Evolutionary conservation across 2,113 vertebrate genomes (phyloP), one percentile per base, ranked within the genome.

Genomic region (Pluvialis apricaria): DNA sequence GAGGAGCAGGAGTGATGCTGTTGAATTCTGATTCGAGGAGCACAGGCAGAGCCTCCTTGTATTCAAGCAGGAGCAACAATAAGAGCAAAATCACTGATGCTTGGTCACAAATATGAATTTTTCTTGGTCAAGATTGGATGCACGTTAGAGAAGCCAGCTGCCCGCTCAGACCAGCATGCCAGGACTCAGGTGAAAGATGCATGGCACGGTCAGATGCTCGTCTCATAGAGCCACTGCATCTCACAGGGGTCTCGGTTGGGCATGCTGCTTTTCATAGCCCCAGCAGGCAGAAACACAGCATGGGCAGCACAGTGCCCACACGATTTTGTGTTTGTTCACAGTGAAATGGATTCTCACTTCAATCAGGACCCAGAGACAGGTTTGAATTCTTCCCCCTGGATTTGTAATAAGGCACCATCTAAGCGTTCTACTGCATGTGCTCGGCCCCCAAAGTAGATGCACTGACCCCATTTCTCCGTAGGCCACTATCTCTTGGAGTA

Each of bases 201-300:
- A 38, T 6, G 31, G 4, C 42, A 29, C 13, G 11, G 15, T 13
- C 78, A 76, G 52, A 69, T 0, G 2, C 6, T 34, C 28, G 29
- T 10, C 11, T 42, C 13, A 14, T 61, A 38, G 19, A 66, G 22
- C 8, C 4, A 4, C 34, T 65, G 61, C 15, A 5, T 42, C 44
- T 71, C 15, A 11, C 40, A 78, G 22, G 45, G 14, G 6, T 21
- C 24, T 89, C 0, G 0, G 13, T 1, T 32, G 45, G 28, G 0
- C 13, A 5, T 17, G 10, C 8, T 60, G 25, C 31, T 84, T 72
- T 58, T 64, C 34, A 15, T 5, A 9, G 8, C 6, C 29, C 5
- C 26, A 51, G 26, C 34, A 72, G 44, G 42, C 57, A 82, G 19
- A 60, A 3, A 6, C 34, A 6, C 14, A 65, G 4, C 16, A 11